Evolutionary conservation across 2,797 vertebrate species (phyloP).

Genomic region (Cyprinella venusta): DNA sequence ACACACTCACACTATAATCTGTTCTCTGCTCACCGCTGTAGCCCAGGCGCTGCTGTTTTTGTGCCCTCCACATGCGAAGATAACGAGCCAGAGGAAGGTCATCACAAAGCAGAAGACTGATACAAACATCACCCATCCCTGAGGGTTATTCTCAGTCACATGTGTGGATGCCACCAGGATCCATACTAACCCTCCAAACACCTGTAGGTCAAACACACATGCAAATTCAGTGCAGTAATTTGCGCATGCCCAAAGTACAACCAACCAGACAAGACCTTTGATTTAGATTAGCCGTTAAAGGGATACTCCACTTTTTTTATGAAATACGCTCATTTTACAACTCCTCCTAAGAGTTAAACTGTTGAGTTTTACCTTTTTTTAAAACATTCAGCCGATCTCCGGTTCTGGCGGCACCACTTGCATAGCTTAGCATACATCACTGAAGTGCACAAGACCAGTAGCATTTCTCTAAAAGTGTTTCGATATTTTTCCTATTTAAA

Average conservation of each 20-base stretch:
- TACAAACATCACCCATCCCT: conserved; percentile 88
- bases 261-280: no score
- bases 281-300: no score
- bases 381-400: no score
- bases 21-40: conserved; percentile 71
- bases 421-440: no score
- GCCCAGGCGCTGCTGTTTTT: conserved; percentile 71
- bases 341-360: no score
- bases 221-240: not conserved
- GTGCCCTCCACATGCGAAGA: conserved; percentile 73
- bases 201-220: conserved; percentile 58
- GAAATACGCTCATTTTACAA: no score
- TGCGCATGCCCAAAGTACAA: not conserved
- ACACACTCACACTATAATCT: not conserved
- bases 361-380: no score
- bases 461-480: no score
- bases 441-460: no score
- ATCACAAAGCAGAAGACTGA: conserved; percentile 80
- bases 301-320: no score
- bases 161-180: conserved; percentile 83
- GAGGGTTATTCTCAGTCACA: conserved; percentile 12
- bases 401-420: no score
- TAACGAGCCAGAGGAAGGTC: conserved; percentile 80
- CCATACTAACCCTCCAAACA: conserved; percentile 90
- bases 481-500: no score